These are phyloP conservation scores for Mythimna albipuncta DNA, from an alignment of 2,888 invertebrate genomes.

Conservation along the genomic window DNA sequence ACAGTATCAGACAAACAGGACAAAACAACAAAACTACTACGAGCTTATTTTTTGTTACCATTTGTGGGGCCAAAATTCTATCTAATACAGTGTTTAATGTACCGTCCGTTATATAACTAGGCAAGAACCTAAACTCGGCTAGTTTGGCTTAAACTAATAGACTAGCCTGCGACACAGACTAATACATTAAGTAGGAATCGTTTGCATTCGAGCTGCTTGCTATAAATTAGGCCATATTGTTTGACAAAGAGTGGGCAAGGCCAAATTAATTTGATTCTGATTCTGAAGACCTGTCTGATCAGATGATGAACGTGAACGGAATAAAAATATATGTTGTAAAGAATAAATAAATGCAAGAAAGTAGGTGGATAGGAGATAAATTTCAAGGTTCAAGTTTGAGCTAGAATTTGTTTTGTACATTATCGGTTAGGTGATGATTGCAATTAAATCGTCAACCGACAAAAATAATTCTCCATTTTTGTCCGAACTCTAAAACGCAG, in stretches of 20 bases:
- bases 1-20: slow-evolving; percentile 9
- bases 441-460: not conserved
- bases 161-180: slow-evolving; percentile 8
- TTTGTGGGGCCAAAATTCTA: slow-evolving; percentile 17
- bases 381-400: not conserved
- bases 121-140: slow-evolving; percentile 18
- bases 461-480: not conserved
- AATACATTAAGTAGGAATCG: slow-evolving; percentile 34
- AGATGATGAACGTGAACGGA: not conserved
- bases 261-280: slow-evolving; percentile 18
- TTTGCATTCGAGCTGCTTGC: slow-evolving; percentile 23
- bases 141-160: slow-evolving; percentile 35
- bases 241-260: slow-evolving; percentile 28
- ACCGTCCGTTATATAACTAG: slow-evolving; percentile 8
- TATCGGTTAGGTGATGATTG: too few species aligned
- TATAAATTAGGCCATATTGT: slow-evolving; percentile 5
- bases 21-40: slow-evolving; percentile 5
- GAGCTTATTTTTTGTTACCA: slow-evolving; percentile 11
- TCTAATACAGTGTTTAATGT: slow-evolving; percentile 33
- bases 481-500: not conserved
- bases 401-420: too few species aligned
- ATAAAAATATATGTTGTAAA: too few species aligned
- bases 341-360: too few species aligned
- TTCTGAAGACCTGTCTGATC: not conserved
- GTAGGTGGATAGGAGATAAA: too few species aligned